Base-by-base conservation (phyloP, 2,888 invertebrate species). In the Pelosia muscerda region DNA sequence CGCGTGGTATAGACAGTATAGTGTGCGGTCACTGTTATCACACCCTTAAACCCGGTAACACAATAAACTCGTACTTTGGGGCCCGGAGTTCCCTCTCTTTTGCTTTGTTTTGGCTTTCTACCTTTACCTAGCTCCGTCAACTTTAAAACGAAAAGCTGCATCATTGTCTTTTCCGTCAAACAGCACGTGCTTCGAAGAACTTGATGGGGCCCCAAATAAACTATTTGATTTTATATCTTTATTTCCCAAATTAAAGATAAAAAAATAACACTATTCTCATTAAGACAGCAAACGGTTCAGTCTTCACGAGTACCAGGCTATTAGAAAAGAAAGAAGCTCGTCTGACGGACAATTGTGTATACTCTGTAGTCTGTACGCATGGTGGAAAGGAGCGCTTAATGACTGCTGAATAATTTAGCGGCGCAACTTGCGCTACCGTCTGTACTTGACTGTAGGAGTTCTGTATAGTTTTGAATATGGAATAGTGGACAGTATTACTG, bases 351-450 rank as follows among this genome's bases (percentile, higher is more conserved):
- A 86, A 86, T 84, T 72, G 70, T 65, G 75, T 66, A 75, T 79
- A 79, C 80, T 77, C 77, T 76, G 70, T 79, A 79, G 79, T 77
- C 77, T 76, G 70, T 58, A 75, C 76, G 71, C 73, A 66, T 59
- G 59, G 49, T 25, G 38, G 58, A 84, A 83, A 83, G 80, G 83
- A 77, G 79, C 81, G 82, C 71, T 89, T 92, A 92, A 92, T 91
- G 91, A 86, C 84, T 76, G 73, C 74, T 92, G 92, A 89, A 92
- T 92, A 88, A 89, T 92, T 91, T 85, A 90, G 74, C 77, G 73
- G 69, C 68, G 65, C 71, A 65, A 68, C 78, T 71, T 72, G 69
- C 59, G 62, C 61, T 49, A 62, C 49, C 65, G 59, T 63, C 64
- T 77, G 71, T 65, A 68, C 62, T 53, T 38, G 57, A 25, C 66